Evolutionary conservation across 1,140 invertebrate genomes (phyloP), one percentile per base, ranked within the genome.

Genomic region (Melitaea cinxia): DNA sequence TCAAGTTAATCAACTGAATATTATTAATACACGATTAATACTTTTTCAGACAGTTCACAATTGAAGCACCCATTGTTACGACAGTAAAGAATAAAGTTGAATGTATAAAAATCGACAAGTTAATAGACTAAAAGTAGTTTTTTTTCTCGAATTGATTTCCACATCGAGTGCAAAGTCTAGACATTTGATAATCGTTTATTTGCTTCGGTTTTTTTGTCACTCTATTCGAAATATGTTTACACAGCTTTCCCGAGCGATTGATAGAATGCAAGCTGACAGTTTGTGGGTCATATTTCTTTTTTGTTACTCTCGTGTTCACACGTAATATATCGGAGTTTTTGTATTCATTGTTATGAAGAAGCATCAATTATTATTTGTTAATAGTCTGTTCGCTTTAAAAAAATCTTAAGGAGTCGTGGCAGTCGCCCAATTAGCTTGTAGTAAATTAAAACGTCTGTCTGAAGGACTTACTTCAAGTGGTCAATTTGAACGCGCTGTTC

Each of bases 211-310:
- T 35, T 50, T 60, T 60, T 60, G 17, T 50, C 14, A n/a, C 19
- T 37, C 49, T 37, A 24, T 53, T 39, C 19, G 33, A 61, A 61
- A 39, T 61, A 28, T 61, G 58, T 53, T 61, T 53, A 61, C 58
- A 39, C 49, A 53, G 45, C 57, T 60, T 60, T 60, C 57, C 21
- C 57, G 12, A n/a, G 17, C 30, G n/a, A 50, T 23, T 52, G 10
- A 23, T 50, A 50, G 30, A 50, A 52, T 49, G 45, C 30, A 50
- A 28, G 45, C 17, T 35, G 21, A 35, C 7, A 26, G 19, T 17
- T 45, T 58, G 39, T n/a, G 9, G 4, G 14, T 23, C 15, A 30
- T 17, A 19, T 54, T n/a, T 14, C 15, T 39, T 49, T 26, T 30
- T 50, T 59, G 30, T 14, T 14, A 30, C 49, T 30, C 4, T 37